phyloP scores from a whole-genome alignment of 2,113 vertebrate genomes.

The Anhinga rufa region DNA sequence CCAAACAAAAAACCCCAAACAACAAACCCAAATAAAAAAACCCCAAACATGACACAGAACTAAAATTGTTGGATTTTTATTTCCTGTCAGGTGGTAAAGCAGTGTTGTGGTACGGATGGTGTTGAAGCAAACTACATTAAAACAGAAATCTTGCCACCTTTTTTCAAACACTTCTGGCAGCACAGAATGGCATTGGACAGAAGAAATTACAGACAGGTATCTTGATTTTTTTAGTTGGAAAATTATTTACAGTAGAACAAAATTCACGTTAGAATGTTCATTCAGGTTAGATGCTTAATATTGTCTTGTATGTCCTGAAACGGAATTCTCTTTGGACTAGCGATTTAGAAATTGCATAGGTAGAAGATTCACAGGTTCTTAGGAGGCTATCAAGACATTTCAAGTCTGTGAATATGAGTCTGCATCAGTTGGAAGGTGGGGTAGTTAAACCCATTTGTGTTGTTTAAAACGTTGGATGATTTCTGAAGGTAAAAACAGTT shows the following conservation, averaged over 20 bases:
- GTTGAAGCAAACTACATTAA: slow-evolving; percentile 99
- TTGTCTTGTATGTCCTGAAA: not conserved
- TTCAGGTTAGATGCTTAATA: not conserved
- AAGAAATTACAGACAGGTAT: slow-evolving; percentile 98
- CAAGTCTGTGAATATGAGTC: not conserved
- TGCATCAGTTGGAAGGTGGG: not conserved
- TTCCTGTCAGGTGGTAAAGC: slow-evolving; percentile 89
- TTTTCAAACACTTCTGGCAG: slow-evolving; percentile 99
- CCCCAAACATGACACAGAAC: not conserved
- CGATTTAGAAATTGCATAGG: not conserved
- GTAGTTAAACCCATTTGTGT: not conserved
- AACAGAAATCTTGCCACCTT: slow-evolving; percentile 97
- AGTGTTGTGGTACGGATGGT: slow-evolving; percentile 97
- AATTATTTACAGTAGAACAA: not conserved
- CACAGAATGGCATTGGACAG: slow-evolving; percentile 98
- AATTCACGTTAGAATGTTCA: not conserved
- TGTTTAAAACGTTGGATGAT: not conserved
- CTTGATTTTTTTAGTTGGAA: not conserved
- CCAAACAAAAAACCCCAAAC: not conserved
- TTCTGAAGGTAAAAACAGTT: not conserved
- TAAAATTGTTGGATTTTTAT: not conserved
- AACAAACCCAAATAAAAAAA: not conserved
- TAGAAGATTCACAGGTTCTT: not conserved
- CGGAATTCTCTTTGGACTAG: not conserved
- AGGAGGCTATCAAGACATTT: not conserved